A percentile compares a stretch with the other conserved stretches of the same genome.
phyloP scores from a whole-genome alignment of 2,888 invertebrate genomes.

The Oscheius sp. region DNA sequence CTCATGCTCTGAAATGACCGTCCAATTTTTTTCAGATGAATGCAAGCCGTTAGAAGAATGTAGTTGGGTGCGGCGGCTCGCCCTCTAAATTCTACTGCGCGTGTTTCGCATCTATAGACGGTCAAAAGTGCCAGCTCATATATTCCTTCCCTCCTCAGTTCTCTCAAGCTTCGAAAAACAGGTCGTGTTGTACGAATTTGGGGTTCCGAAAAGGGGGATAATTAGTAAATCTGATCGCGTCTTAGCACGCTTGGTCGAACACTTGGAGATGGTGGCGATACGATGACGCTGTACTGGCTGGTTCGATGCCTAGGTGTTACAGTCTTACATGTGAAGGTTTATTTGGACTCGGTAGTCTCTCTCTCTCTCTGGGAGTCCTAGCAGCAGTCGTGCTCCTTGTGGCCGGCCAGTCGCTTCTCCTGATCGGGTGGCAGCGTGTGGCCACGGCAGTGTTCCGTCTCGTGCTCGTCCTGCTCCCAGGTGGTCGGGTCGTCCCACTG shows the following conservation, averaged over 20 bases:
- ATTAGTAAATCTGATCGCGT: conserved; percentile 37
- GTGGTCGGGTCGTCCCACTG: conserved; percentile 71
- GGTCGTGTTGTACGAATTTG: conserved; percentile 16
- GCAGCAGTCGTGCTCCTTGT: too few relatives aligned
- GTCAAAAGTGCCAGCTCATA: not conserved
- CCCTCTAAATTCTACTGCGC: too few relatives aligned
- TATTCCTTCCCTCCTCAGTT: not conserved
- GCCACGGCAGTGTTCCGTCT: conserved; percentile 70
- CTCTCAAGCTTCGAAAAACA: not conserved
- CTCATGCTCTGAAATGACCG: too few relatives aligned
- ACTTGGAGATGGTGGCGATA: conserved; percentile 30
- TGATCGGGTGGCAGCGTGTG: conserved; percentile 59
- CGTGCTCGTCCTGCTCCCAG: conserved; percentile 68
- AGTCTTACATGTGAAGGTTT: not conserved
- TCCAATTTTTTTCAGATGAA: too few relatives aligned
- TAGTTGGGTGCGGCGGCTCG: too few relatives aligned
- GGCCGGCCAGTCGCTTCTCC: conserved; percentile 24
- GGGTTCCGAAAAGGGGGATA: conserved; percentile 21
- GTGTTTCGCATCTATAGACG: too few relatives aligned
- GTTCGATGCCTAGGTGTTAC: conserved; percentile 9
- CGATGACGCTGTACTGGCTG: conserved; percentile 2
- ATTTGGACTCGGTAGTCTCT: too few relatives aligned
- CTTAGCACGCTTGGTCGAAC: conserved; percentile 30
- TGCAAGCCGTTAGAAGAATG: too few relatives aligned
- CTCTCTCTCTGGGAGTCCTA: too few relatives aligned